These are phyloP conservation scores for Petrolisthes cinctipes DNA, from an alignment of 2,888 invertebrate species.

Conservation along the genomic window DNA sequence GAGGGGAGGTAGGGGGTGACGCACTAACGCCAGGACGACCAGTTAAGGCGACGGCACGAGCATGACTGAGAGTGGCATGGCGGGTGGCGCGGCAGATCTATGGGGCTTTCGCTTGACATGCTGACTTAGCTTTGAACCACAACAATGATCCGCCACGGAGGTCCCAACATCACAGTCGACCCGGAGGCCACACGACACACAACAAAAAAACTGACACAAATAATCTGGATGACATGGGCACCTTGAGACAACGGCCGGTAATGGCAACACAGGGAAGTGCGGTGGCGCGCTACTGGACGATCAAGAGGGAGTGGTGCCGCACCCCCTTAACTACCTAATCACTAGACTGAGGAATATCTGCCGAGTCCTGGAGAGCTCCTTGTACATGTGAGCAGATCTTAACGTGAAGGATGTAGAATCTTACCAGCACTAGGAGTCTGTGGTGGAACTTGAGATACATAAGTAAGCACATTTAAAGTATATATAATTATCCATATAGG, in stretches of 20 bases:
- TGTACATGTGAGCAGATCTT: constrained; percentile 48
- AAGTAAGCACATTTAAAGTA: constrained; percentile 57
- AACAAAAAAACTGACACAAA: constrained; percentile 11
- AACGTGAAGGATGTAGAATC: constrained; percentile 36
- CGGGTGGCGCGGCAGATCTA: constrained; percentile 31
- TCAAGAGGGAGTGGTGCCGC: constrained; percentile 13
- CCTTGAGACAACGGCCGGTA: constrained; percentile 15
- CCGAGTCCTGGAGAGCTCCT: constrained; percentile 44
- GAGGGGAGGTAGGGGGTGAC: not conserved
- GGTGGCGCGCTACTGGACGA: constrained; percentile 45
- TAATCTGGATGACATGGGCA: constrained; percentile 33
- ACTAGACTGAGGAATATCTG: constrained; percentile 52
- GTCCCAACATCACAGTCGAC: constrained; percentile 36
- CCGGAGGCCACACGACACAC: constrained; percentile 10
- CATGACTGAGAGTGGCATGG: constrained; percentile 35
- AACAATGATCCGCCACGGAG: constrained; percentile 18
- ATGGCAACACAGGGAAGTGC: constrained; percentile 28
- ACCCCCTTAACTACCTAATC: constrained; percentile 22
- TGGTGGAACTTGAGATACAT: constrained; percentile 49
- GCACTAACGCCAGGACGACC: not conserved
- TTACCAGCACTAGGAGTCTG: constrained; percentile 35
- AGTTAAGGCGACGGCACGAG: constrained; percentile 27
- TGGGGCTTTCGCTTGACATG: constrained; percentile 13
- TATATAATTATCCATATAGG: constrained; percentile 56
- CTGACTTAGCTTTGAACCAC: constrained; percentile 21